phyloP scores from a whole-genome alignment of 2,113 vertebrate genomes.

The Cichladusa arquata region DNA sequence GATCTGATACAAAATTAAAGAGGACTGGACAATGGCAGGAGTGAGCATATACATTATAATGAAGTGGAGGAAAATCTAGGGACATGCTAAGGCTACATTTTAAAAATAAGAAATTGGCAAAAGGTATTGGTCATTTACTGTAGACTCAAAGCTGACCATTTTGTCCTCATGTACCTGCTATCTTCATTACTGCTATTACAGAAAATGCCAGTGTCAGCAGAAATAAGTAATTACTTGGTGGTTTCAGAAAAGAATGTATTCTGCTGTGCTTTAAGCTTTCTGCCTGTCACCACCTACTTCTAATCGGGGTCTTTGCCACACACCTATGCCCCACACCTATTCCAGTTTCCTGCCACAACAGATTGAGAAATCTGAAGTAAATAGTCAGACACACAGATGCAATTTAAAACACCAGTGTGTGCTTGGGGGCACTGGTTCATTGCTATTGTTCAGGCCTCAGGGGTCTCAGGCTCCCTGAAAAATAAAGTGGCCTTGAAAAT shows the following conservation, averaged over 20 bases:
- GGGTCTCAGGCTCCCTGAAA: not conserved
- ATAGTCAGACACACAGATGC: not conserved
- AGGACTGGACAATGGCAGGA: not conserved
- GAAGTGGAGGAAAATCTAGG: not conserved
- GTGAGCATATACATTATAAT: not conserved
- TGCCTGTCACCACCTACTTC: not conserved
- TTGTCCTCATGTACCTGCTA: not conserved
- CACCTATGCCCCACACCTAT: not conserved
- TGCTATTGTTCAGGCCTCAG: not conserved
- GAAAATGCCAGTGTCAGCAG: not conserved
- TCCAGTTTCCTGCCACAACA: not conserved
- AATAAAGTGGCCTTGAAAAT: not conserved
- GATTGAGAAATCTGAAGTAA: not conserved
- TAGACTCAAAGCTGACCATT: not conserved
- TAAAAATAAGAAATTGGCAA: not conserved
- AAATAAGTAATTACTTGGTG: not conserved
- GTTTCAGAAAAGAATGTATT: not conserved
- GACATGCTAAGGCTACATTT: not conserved
- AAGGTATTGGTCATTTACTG: not conserved
- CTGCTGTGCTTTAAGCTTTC: not conserved
- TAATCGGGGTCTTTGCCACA: accelerated
- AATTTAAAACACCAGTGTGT: not conserved
- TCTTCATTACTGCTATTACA: not conserved
- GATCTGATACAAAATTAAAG: not conserved
- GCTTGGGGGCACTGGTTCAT: not conserved